A percentile compares a stretch with the other conserved stretches of the same genome.
phyloP scores from a whole-genome alignment of 2,113 vertebrate species.

The Tauraco erythrolophus region DNA sequence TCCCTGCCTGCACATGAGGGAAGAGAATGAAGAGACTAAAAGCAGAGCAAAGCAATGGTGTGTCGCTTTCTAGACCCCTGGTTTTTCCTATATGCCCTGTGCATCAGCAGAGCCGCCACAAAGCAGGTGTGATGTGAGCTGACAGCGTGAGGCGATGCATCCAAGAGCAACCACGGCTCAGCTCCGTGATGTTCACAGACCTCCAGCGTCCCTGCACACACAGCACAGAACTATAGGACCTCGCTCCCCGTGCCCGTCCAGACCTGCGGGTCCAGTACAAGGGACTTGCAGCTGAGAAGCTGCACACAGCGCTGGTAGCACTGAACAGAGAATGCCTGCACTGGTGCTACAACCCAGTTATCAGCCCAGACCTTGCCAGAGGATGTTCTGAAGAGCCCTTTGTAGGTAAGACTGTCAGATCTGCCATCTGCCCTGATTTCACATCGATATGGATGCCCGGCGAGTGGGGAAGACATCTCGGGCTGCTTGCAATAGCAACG shows the following conservation, averaged over 20 bases:
- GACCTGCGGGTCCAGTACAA: neutral
- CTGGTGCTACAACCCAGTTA: neutral
- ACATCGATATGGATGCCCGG: fast-evolving
- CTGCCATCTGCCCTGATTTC: neutral
- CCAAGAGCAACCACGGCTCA: neutral
- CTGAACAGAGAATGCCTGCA: neutral
- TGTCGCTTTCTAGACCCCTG: fast-evolving
- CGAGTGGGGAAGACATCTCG: fast-evolving
- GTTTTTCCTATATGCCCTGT: neutral
- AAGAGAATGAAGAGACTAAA: neutral
- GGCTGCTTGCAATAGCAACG: neutral
- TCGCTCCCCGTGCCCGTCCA: fast-evolving
- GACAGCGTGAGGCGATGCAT: neutral
- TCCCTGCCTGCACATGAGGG: neutral
- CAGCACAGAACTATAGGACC: neutral
- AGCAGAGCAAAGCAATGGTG: fast-evolving
- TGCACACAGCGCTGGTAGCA: neutral
- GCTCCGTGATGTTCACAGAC: fast-evolving
- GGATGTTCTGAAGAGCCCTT: neutral
- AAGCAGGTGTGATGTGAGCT: neutral
- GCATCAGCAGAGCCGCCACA: neutral
- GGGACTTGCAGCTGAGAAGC: fast-evolving
- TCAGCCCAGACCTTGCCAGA: neutral
- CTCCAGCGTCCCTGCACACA: neutral
- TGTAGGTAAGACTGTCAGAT: neutral